Conservation (phyloP, 1,140 invertebrate species). For the Phymorhynchus buccinoides region DNA sequence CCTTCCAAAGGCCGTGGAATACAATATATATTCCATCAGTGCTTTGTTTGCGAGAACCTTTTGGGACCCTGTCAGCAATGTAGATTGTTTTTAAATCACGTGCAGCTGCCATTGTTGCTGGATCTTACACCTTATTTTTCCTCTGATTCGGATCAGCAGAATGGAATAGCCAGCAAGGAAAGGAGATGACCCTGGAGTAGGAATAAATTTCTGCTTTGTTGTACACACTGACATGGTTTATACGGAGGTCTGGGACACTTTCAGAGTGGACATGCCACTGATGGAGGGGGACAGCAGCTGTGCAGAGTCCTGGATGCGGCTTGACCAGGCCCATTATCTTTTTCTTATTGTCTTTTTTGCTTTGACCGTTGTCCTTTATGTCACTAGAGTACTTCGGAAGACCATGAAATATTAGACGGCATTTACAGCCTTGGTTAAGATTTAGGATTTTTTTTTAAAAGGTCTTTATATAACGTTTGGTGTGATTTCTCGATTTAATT, state of each 20-base stretch:
- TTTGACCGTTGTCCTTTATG: not conserved
- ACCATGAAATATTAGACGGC: not conserved
- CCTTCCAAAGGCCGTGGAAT: not conserved
- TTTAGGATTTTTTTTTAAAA: too few relatives aligned
- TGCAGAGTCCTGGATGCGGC: slow-evolving; percentile 27
- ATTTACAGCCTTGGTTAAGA: too few relatives aligned
- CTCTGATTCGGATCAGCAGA: not conserved
- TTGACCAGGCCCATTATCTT: not conserved
- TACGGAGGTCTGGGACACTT: too few relatives aligned
- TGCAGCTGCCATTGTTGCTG: not conserved
- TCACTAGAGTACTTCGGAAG: not conserved
- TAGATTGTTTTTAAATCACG: not conserved
- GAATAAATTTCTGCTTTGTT: too few relatives aligned
- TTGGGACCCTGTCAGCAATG: not conserved
- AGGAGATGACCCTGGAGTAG: not conserved
- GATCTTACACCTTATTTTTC: not conserved
- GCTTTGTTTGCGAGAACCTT: not conserved
- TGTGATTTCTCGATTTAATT: too few relatives aligned
- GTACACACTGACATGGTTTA: not conserved
- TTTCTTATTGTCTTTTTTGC: not conserved
- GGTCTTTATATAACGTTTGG: too few relatives aligned
- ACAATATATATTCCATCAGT: not conserved
- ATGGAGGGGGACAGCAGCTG: not conserved
- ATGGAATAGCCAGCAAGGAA: not conserved
- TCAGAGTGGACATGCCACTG: not conserved